Percentiles rank a stretch among this genome's conserved stretches.
phyloP scores from a whole-genome alignment of 2,113 vertebrate genomes.

The pig (Sus scrofa) region T2T-Sscrofa CM000814.6:127828001-127828500 shows the following conservation, averaged over 20 bases:
- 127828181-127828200: neutral
- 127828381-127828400: neutral
- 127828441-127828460: neutral
- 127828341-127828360: neutral
- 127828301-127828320: neutral
- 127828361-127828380: neutral
- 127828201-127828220: neutral
- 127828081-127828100: no score
- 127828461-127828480: neutral
- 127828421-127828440: constrained; percentile 25
- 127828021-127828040: no score
- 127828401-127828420: neutral
- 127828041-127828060: no score
- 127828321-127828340: neutral
- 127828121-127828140: no score
- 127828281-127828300: neutral
- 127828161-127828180: constrained; percentile 6
- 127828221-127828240: neutral
- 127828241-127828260: neutral
- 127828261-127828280: neutral
- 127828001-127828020: no score
- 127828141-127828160: neutral
- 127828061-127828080: no score
- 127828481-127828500: no score
- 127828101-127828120: no score